Conservation (phyloP, 2,113 vertebrate species). For the Hiodon tergisus region DNA sequence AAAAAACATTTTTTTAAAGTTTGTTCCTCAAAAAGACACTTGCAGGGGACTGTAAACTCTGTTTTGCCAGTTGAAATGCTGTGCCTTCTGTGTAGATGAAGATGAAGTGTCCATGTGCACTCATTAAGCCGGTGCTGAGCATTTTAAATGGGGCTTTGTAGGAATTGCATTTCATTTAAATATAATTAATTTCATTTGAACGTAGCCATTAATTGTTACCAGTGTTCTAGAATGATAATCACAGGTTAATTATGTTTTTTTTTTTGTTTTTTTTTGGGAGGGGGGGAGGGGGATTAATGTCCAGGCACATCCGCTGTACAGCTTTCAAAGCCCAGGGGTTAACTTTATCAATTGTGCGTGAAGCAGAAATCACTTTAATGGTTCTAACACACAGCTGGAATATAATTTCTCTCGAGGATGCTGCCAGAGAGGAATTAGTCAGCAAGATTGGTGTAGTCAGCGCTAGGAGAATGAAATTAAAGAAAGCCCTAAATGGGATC, state of each 20-base stretch:
- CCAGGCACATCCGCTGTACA: not conserved
- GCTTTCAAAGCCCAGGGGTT: conserved; percentile 33
- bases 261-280: not conserved
- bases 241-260: not conserved
- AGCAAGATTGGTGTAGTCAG: conserved; percentile 9
- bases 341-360: conserved; percentile 49
- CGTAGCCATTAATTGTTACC: no score
- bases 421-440: conserved; percentile 30
- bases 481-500: conserved; percentile 12
- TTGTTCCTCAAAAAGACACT: no score
- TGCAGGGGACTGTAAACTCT: no score
- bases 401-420: conserved; percentile 43
- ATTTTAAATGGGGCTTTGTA: no score
- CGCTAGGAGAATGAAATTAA: not conserved
- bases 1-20: no score
- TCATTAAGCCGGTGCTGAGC: no score
- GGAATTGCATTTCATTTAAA: no score
- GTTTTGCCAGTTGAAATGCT: no score
- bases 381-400: conserved; percentile 34
- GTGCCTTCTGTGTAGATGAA: no score
- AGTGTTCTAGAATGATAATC: not conserved
- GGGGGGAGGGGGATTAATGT: not conserved
- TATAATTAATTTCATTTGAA: no score
- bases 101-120: no score
- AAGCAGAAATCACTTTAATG: conserved; percentile 51